Evolutionary conservation across 2,888 invertebrate genomes (phyloP), one percentile per base, ranked within the genome.

Genomic region (Acheta domesticus): DNA sequence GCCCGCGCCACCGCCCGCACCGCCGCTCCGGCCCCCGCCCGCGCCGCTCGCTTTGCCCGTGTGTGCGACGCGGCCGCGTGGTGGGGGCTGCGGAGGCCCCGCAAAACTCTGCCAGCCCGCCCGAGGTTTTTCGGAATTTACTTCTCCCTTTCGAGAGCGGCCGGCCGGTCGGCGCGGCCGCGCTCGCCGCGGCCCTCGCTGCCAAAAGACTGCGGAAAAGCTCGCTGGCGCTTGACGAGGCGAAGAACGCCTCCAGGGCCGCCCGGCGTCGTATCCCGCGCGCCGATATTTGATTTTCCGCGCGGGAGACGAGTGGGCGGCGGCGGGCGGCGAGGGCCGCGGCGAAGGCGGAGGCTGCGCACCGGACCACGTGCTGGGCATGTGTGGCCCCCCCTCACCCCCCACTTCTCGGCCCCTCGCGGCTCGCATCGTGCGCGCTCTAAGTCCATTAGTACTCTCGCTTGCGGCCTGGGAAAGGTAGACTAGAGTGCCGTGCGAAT

Each of bases 381-480:
- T 62, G 62, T 62, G 62, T 62, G 62, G 8, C 5, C n/a, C 62
- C 62, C 23, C n/a, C 62, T 14, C 62, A 4, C 16, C n/a, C 62
- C 62, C 62, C 62, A 62, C 62, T 62, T n/a, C 62, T n/a, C 62
- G 62, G 14, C 62, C 14, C 12, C 62, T 19, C 62, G 62, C 14
- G 16, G 14, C 62, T 62, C 62, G 62, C n/a, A 62, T 14, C 62
- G 62, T 62, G n/a, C 62, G n/a, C 62, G n/a, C 62, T 19, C 62
- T 62, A 62, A 62, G 62, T 62, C 62, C n/a, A 62, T 62, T 62
- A 62, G 62, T 62, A 62, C 62, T 62, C 62, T 62, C 62, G 62
- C 62, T 62, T 62, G 62, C n/a, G n/a, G 62, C 62, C n/a, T 14
- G 62, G 62, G 62, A 62, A 62, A 62, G 62, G 62, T 62, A 62